Conservation (phyloP, 2,888 invertebrate species). For the Chymomyza procnemis region DNA sequence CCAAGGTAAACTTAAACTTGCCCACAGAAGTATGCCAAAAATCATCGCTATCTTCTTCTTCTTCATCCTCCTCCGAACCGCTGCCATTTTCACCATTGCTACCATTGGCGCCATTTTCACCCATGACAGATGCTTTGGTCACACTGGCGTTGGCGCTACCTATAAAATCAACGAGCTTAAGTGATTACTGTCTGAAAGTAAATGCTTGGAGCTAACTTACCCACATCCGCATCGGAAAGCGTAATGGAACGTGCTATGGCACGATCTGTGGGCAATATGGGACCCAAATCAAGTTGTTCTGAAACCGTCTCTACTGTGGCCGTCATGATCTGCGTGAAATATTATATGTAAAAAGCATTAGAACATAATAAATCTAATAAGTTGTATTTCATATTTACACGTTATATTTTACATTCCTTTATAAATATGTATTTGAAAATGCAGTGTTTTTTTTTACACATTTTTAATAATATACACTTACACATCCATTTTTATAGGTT, state of each 20-base stretch:
- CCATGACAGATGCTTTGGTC: conserved; percentile 84
- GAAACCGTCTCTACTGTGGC: conserved; percentile 96
- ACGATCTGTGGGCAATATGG: conserved; percentile 88
- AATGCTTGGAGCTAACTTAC: conserved; percentile 79
- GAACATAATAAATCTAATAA: background rate
- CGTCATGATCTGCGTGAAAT: conserved; percentile 87
- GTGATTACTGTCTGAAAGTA: background rate
- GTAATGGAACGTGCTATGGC: conserved; percentile 93
- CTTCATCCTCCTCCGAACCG: conserved; percentile 84
- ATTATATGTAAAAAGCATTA: conserved; percentile 29
- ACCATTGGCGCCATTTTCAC: conserved; percentile 80
- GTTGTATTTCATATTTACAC: conserved; percentile 39
- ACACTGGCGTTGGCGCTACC: conserved; percentile 86
- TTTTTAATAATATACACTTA: conserved; percentile 46
- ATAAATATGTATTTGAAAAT: conserved; percentile 56
- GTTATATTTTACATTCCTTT: conserved; percentile 50
- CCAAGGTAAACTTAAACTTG: conserved; percentile 93
- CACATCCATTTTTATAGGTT: conserved; percentile 37
- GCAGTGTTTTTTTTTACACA: conserved; percentile 35
- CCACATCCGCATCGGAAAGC: conserved; percentile 92
- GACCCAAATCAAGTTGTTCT: conserved; percentile 92
- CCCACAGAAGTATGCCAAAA: conserved; percentile 97
- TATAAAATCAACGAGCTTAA: conserved; percentile 34
- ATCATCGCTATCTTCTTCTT: conserved; percentile 84
- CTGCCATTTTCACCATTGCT: conserved; percentile 84